A percentile compares a stretch with the other conserved stretches of the same genome.
phyloP scores from a whole-genome alignment of 2,888 invertebrate genomes.

The Pristionchus entomophagus region DNA sequence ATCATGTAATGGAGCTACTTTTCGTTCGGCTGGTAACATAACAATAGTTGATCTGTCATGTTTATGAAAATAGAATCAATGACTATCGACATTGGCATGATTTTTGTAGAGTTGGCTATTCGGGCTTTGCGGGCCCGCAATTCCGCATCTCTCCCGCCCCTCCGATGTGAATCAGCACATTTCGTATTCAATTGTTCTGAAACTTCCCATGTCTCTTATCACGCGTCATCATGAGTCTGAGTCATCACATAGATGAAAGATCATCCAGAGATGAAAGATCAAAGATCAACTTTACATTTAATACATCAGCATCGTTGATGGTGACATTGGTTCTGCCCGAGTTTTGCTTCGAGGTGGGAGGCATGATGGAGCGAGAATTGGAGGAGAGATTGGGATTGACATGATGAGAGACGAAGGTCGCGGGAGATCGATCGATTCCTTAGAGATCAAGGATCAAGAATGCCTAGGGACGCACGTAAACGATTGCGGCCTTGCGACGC shows the following conservation, averaged over 20 bases:
- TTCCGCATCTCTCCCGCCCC: no score
- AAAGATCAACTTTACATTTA: background rate
- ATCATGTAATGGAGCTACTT: no score
- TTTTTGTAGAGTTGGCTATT: no score
- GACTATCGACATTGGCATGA: no score
- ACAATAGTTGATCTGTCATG: no score
- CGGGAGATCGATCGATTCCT: background rate
- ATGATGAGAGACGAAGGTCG: no score
- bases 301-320: conserved; percentile 1
- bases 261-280: background rate
- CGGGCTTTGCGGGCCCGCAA: no score
- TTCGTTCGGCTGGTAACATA: no score
- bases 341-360: background rate
- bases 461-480: conserved; percentile 46
- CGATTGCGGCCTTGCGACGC: no score
- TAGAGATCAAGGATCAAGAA: background rate
- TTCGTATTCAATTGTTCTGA: background rate
- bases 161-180: no score
- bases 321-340: background rate
- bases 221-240: background rate
- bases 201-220: background rate
- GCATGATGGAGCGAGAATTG: background rate
- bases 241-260: background rate
- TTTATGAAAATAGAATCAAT: no score
- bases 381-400: background rate